Evolutionary conservation across 1,140 invertebrate genomes (phyloP).

Genomic region (Heliconius melpomene): DNA sequence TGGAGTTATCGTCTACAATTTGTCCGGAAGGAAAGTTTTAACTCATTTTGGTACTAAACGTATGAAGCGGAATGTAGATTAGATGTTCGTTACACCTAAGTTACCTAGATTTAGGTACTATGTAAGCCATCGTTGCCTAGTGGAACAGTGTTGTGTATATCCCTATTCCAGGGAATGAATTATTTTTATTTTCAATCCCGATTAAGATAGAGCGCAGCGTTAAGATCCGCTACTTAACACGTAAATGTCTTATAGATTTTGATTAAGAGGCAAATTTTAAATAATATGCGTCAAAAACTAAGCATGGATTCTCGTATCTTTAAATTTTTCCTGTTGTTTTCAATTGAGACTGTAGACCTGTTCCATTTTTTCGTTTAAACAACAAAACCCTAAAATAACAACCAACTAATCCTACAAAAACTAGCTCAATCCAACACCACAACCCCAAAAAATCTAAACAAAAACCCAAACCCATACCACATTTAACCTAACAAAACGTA

Average conservation of each 20-base stretch:
- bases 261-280: no score
- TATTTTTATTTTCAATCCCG: no score
- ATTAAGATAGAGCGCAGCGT: not conserved
- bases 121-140: not conserved
- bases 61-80: conserved; percentile 25
- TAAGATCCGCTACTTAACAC: not conserved
- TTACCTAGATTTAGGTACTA: not conserved
- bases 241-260: not conserved
- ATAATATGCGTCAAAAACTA: no score
- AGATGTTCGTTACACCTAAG: no score
- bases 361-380: no score
- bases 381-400: no score
- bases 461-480: not conserved
- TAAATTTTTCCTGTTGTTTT: no score
- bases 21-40: conserved; percentile 72
- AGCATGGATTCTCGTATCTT: no score
- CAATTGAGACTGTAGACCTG: no score
- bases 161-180: no score
- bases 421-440: not conserved
- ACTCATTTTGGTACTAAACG: conserved; percentile 55
- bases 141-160: no score
- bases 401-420: not conserved
- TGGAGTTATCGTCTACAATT: conserved; percentile 69
- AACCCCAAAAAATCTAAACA: not conserved
- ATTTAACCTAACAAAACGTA: conserved; percentile 9